These are phyloP conservation scores for Tachysurus fulvidraco DNA, from an alignment of 2,113 vertebrate genomes.

Conservation along the genomic window DNA sequence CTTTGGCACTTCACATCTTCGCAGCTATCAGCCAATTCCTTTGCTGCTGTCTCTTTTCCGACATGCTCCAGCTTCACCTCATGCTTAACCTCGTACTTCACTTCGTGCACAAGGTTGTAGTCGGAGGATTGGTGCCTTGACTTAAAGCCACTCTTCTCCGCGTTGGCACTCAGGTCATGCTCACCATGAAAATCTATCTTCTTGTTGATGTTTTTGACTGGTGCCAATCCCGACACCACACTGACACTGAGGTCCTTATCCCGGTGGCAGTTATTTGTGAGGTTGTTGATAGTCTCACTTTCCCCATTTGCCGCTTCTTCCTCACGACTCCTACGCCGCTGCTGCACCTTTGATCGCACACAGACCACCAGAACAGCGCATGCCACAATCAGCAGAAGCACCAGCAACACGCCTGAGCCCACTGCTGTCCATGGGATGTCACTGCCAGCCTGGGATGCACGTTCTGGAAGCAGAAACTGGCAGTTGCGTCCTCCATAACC, in stretches of 20 bases:
- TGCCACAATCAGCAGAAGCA: constrained; percentile 81
- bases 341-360: constrained; percentile 78
- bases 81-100: constrained; percentile 73
- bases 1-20: constrained; percentile 73
- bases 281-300: constrained; percentile 92
- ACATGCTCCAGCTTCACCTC: constrained; percentile 69
- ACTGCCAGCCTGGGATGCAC: constrained; percentile 62
- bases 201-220: constrained; percentile 97
- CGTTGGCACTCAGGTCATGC: constrained; percentile 82
- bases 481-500: constrained; percentile 85
- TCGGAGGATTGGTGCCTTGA: constrained; percentile 81
- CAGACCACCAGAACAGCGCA: constrained; percentile 79
- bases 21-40: constrained; percentile 75
- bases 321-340: constrained; percentile 75
- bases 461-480: constrained; percentile 75
- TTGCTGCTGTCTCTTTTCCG: constrained; percentile 78
- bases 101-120: constrained; percentile 91
- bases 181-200: constrained; percentile 85
- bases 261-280: constrained; percentile 83
- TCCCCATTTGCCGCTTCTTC: constrained; percentile 76
- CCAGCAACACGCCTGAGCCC: constrained; percentile 80
- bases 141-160: constrained; percentile 83
- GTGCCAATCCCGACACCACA: constrained; percentile 79
- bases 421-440: constrained; percentile 84
- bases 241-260: constrained; percentile 89